phyloP scores from a whole-genome alignment of 2,888 invertebrate genomes.

The Lysandra coridon region DNA sequence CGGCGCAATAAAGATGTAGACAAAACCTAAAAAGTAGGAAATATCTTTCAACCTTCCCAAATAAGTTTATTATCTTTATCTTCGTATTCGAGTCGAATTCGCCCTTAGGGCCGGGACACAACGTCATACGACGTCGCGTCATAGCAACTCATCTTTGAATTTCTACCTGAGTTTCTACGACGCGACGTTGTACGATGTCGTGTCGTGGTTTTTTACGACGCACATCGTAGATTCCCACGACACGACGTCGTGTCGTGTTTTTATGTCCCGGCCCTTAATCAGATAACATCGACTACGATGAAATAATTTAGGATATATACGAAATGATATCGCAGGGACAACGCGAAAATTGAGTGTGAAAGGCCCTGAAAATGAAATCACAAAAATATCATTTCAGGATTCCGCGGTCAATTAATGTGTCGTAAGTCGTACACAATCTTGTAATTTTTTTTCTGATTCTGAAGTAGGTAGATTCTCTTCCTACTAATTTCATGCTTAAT shows the following conservation, averaged over 20 bases:
- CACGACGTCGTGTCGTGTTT: too few relatives aligned
- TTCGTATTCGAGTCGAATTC: background rate
- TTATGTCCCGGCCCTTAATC: background rate
- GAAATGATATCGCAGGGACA: background rate
- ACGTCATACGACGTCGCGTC: too few relatives aligned
- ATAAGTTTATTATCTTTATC: background rate
- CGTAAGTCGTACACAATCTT: too few relatives aligned
- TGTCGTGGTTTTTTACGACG: too few relatives aligned
- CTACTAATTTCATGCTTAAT: background rate
- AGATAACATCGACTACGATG: background rate
- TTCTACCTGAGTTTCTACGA: too few relatives aligned
- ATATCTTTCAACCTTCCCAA: background rate
- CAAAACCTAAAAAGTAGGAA: background rate
- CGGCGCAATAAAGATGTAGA: too few relatives aligned
- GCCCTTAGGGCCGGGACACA: too few relatives aligned
- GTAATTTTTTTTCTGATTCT: background rate
- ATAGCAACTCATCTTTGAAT: too few relatives aligned
- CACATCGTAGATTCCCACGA: too few relatives aligned
- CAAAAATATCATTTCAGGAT: background rate
- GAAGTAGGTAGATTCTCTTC: too few relatives aligned
- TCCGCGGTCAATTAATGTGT: background rate
- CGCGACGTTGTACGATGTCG: too few relatives aligned
- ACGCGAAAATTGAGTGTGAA: background rate
- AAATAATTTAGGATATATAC: conserved; percentile 7
- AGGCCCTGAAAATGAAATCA: background rate